Evolutionary conservation across 2,797 vertebrate genomes (phyloP).

Genomic region (Sebastes oblongus): DNA sequence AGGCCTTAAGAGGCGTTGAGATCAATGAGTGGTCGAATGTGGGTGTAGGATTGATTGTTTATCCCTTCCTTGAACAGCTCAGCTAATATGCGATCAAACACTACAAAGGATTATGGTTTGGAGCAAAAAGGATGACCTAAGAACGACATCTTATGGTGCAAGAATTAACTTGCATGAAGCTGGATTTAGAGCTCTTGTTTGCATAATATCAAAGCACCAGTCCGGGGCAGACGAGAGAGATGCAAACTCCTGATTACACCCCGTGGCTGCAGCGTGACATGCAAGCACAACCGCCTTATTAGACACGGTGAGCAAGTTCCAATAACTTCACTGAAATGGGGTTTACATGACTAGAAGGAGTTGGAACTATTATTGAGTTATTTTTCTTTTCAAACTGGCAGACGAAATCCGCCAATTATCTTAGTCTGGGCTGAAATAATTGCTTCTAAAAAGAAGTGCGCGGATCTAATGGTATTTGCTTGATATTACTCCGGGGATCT

Average conservation of each 20-base stretch:
- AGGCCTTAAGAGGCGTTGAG: no score
- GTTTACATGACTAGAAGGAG: neutral
- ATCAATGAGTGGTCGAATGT: neutral
- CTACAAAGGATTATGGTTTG: neutral
- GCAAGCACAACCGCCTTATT: neutral
- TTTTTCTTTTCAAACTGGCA: constrained; percentile 1
- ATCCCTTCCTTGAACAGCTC: no score
- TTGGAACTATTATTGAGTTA: neutral
- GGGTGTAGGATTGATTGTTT: no score
- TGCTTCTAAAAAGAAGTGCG: neutral
- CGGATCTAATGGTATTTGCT: constrained; percentile 4
- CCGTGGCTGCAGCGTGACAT: neutral
- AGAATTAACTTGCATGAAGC: neutral
- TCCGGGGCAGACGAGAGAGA: neutral
- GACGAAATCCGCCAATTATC: constrained; percentile 6
- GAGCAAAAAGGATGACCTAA: neutral
- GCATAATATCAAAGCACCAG: constrained; percentile 1
- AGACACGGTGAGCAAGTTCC: neutral
- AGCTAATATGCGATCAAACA: neutral
- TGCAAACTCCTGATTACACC: neutral
- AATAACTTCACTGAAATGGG: neutral
- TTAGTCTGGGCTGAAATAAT: neutral
- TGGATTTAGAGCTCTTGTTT: neutral
- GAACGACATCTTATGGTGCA: neutral
- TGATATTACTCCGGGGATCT: neutral